These are phyloP conservation scores for Heliconius ethilla DNA, from an alignment of 2,888 invertebrate genomes.

Conservation along the genomic window DNA sequence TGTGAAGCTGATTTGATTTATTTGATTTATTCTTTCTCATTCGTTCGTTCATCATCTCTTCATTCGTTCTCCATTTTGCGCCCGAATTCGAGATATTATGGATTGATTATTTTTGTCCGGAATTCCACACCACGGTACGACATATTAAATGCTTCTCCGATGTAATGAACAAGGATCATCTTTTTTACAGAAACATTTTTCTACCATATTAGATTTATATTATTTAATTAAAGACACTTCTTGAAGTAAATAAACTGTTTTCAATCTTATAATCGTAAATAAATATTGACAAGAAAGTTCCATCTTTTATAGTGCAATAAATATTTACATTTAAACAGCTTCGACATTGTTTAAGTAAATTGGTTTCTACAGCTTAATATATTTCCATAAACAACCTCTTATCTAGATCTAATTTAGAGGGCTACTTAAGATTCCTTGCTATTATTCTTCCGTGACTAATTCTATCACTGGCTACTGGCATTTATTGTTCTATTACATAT, in stretches of 20 bases:
- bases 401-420: background rate
- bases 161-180: too few relatives aligned
- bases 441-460: background rate
- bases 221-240: background rate
- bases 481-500: too few relatives aligned
- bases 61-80: background rate
- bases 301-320: conserved; percentile 5
- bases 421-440: background rate
- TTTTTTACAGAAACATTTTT: too few relatives aligned
- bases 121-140: too few relatives aligned
- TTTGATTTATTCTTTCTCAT: too few relatives aligned
- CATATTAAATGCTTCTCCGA: too few relatives aligned
- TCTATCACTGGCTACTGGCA: background rate
- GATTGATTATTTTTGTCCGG: background rate
- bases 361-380: conserved; percentile 1
- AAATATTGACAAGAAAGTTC: background rate
- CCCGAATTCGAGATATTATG: background rate
- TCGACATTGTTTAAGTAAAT: conserved; percentile 19
- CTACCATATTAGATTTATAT: background rate
- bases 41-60: too few relatives aligned
- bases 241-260: background rate
- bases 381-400: background rate
- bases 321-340: conserved; percentile 20
- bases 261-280: background rate
- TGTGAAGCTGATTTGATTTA: too few relatives aligned